A percentile compares a stretch with the other conserved stretches of the same genome.
phyloP scores from a whole-genome alignment of 2,888 invertebrate genomes.

The Drosophila sordidapex region DNA sequence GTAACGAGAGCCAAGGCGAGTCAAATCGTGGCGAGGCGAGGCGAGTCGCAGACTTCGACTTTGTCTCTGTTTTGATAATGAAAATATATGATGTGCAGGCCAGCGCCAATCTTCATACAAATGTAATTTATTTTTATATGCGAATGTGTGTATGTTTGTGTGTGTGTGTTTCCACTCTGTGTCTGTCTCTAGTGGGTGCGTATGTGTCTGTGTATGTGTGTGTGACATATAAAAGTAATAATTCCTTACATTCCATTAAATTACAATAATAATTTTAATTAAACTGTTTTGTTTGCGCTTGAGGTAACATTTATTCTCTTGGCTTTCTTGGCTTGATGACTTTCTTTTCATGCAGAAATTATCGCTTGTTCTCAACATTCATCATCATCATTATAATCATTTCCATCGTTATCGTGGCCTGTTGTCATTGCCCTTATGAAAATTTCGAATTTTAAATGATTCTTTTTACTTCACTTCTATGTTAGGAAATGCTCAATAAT shows the following conservation, averaged over 20 bases:
- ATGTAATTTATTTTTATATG: slow-evolving; percentile 81
- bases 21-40: slow-evolving; percentile 25
- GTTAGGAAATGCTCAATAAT: slow-evolving; percentile 52
- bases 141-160: slow-evolving; percentile 32
- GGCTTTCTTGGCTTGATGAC: slow-evolving; percentile 49
- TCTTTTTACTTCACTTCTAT: slow-evolving; percentile 16
- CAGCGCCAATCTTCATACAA: slow-evolving; percentile 79
- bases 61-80: slow-evolving; percentile 80
- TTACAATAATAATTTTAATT: slow-evolving; percentile 80
- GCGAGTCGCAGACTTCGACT: slow-evolving; percentile 42
- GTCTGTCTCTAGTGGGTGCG: slow-evolving; percentile 11
- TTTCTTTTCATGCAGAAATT: slow-evolving; percentile 50
- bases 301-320: slow-evolving; percentile 60
- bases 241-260: slow-evolving; percentile 79
- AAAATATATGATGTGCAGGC: slow-evolving; percentile 81
- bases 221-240: slow-evolving; percentile 70
- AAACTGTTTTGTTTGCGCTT: slow-evolving; percentile 76
- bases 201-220: slow-evolving; percentile 12
- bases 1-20: slow-evolving; percentile 1
- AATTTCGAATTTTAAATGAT: slow-evolving; percentile 55
- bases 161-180: slow-evolving; percentile 19
- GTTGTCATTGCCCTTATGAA: slow-evolving; percentile 57
- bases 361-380: slow-evolving; percentile 41
- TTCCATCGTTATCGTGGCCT: slow-evolving; percentile 46
- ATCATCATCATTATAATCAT: slow-evolving; percentile 39